phyloP scores from a whole-genome alignment of 2,113 vertebrate genomes.

The Lampris megalopsis region DNA sequence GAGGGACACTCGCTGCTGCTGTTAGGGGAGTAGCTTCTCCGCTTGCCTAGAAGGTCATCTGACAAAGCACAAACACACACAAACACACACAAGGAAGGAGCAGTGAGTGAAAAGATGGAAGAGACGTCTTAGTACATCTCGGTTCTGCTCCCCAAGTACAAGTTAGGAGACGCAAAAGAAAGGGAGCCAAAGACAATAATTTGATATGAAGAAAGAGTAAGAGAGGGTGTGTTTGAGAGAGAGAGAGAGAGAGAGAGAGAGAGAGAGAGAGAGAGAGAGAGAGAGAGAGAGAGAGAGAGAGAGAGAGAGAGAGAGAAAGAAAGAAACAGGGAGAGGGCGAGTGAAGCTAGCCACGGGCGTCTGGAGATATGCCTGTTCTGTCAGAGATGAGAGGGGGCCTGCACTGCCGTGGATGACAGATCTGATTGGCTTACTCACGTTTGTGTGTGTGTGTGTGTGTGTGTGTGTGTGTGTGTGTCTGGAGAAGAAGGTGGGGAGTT shows the following conservation, averaged over 20 bases:
- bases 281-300: conserved; percentile 17
- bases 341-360: conserved; percentile 67
- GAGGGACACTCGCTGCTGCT: conserved; percentile 93
- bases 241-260: too few relatives aligned
- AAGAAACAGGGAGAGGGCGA: conserved; percentile 54
- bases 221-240: too few relatives aligned
- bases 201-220: too few relatives aligned
- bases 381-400: conserved; percentile 71
- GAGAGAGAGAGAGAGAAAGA: conserved; percentile 23
- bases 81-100: conserved; percentile 34
- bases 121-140: conserved; percentile 3
- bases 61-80: conserved; percentile 55
- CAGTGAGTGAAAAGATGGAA: conserved; percentile 28
- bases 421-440: conserved; percentile 61
- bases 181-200: too few relatives aligned
- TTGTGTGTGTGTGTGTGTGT: conserved; percentile 27
- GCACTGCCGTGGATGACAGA: conserved; percentile 71
- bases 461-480: conserved; percentile 38
- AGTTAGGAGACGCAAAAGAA: background rate
- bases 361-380: conserved; percentile 73
- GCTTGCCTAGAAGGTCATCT: conserved; percentile 95
- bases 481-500: conserved; percentile 47
- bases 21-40: conserved; percentile 91
- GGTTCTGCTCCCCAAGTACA: background rate
- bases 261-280: conserved; percentile 17